Percentiles rank a stretch among this genome's conserved stretches.
These are phyloP conservation scores for Protomyctophum bolini DNA, from an alignment of 2,113 vertebrate genomes.

Conservation along the genomic window DNA sequence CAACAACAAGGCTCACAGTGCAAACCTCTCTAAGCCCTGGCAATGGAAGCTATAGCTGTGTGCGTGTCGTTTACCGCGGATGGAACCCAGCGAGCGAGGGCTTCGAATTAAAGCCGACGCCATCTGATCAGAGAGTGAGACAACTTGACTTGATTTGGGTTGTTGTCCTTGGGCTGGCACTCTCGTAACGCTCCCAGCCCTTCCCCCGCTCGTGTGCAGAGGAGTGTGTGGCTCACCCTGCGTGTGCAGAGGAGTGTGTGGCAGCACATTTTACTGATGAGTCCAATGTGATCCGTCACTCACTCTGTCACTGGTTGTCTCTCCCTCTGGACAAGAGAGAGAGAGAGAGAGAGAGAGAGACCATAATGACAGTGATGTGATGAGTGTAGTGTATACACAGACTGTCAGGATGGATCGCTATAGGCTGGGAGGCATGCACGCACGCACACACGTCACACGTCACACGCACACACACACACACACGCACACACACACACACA, in stretches of 20 bases:
- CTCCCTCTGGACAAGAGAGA: conserved; percentile 60
- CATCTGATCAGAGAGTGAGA: conserved; percentile 26
- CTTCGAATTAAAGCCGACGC: conserved; percentile 50
- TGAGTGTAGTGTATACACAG: conserved; percentile 55
- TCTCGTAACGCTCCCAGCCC: conserved; percentile 6
- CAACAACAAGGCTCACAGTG: conserved; percentile 1
- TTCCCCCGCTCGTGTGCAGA: conserved; percentile 4
- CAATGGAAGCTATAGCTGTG: conserved; percentile 27
- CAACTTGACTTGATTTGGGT: conserved; percentile 40
- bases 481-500: conserved; percentile 17
- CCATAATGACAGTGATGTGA: conserved; percentile 73
- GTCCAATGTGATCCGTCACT: conserved; percentile 59
- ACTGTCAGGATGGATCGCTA: conserved; percentile 72
- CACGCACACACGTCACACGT: not conserved
- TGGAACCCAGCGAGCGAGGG: conserved; percentile 36
- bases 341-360: conserved; percentile 55
- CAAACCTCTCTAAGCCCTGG: not conserved
- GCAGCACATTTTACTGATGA: conserved; percentile 66
- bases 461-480: not conserved
- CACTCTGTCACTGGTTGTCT: conserved; percentile 42
- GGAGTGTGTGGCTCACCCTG: conserved; percentile 49
- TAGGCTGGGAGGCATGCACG: conserved; percentile 56
- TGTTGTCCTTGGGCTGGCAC: conserved; percentile 37
- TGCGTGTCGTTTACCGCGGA: conserved; percentile 35
- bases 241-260: conserved; percentile 42